Conservation (phyloP, 2,888 invertebrate species). For the Agrypnus murinus region DNA sequence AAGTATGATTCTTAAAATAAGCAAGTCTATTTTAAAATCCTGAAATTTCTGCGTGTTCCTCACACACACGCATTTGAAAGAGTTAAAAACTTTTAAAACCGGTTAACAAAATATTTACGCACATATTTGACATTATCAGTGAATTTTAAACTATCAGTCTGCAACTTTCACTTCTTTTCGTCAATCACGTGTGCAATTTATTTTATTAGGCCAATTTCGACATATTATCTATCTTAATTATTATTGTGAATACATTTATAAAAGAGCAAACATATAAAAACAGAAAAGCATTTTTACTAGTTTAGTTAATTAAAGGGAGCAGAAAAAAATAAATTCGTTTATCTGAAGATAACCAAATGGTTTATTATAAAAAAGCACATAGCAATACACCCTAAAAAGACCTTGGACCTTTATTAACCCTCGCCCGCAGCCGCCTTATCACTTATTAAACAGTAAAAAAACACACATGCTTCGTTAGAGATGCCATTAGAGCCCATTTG, state of each 20-base stretch:
- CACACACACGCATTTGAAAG: constrained; percentile 14
- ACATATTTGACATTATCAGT: constrained; percentile 20
- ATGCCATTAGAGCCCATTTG: constrained; percentile 51
- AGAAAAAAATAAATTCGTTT: constrained; percentile 21
- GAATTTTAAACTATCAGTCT: constrained; percentile 5
- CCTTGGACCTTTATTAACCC: constrained; percentile 44
- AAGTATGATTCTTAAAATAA: constrained; percentile 58
- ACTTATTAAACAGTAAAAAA: constrained; percentile 56
- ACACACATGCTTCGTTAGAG: constrained; percentile 54
- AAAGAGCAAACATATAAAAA: neutral
- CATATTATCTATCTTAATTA: neutral
- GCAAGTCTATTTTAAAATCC: constrained; percentile 56
- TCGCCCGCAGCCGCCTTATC: constrained; percentile 51
- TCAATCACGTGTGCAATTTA: constrained; percentile 16
- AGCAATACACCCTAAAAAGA: constrained; percentile 37
- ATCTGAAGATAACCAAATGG: constrained; percentile 42
- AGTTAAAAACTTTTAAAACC: neutral
- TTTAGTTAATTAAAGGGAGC: constrained; percentile 4
- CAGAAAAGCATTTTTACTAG: neutral
- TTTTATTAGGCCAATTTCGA: constrained; percentile 4
- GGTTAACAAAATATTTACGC: neutral
- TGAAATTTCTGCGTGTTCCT: constrained; percentile 53
- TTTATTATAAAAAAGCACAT: constrained; percentile 42
- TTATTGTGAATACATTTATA: neutral
- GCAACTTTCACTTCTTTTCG: constrained; percentile 22